Conservation (phyloP, 2,888 invertebrate species). For the Lathronympha strigana region DNA sequence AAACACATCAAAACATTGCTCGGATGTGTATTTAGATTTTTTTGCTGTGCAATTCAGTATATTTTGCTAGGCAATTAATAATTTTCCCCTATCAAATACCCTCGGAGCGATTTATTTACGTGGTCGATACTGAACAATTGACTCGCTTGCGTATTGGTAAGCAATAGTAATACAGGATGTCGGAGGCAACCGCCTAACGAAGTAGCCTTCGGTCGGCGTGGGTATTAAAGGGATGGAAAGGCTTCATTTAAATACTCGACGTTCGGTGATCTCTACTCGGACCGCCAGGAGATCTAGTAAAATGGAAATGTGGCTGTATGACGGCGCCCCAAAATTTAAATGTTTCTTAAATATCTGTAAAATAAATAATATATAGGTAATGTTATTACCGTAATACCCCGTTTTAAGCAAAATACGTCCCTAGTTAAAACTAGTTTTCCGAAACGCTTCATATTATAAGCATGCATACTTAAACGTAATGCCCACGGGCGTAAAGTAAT, state of each 20-base stretch:
- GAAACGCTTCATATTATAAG: too few species aligned
- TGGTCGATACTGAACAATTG: not conserved
- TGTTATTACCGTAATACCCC: too few species aligned
- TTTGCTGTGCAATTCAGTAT: too few species aligned
- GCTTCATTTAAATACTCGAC: slow-evolving; percentile 19
- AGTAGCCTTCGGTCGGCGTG: slow-evolving; percentile 10
- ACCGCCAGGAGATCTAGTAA: not conserved
- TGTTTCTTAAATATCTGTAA: too few species aligned
- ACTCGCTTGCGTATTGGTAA: not conserved
- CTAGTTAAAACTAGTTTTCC: too few species aligned
- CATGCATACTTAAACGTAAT: too few species aligned
- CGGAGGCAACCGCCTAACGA: slow-evolving; percentile 33
- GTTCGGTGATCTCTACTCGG: slow-evolving; percentile 14
- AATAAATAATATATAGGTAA: too few species aligned
- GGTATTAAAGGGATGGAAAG: slow-evolving; percentile 27
- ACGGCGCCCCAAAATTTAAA: not conserved
- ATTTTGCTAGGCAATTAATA: too few species aligned
- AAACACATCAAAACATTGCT: too few species aligned
- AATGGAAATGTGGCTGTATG: not conserved
- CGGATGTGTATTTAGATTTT: too few species aligned
- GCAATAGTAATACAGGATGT: not conserved
- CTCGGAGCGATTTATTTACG: not conserved
- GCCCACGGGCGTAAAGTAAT: too few species aligned
- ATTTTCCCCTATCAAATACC: not conserved
- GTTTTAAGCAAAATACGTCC: too few species aligned